Base-by-base conservation (phyloP, 1,140 invertebrate species). In the Euglossa dilemma region DNA sequence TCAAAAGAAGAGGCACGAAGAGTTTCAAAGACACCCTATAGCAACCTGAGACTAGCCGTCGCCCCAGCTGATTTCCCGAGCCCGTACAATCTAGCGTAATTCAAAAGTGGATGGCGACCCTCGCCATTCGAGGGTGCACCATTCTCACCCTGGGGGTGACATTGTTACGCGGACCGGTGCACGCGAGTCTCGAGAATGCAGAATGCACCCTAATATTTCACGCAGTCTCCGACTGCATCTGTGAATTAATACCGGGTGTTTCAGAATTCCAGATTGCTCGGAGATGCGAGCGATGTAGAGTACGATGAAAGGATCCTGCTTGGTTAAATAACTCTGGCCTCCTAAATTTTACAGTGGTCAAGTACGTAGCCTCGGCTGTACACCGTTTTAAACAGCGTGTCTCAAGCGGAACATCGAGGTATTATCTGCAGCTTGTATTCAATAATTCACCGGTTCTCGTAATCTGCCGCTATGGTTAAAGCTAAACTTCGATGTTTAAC, bases 31-130 rank as follows among this genome's bases (percentile, higher is more conserved):
- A 77, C 75, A 43, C 50, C 63, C 28, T 63, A 45, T 52, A 77
- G 75, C 16, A 52, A 67, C 6, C 50, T 1, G 52, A 45, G 54
- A 57, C 52, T 16, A 20, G 75, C 56, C 63, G 50, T 67, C 50
- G 9, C 75, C 61, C 63, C 47, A 23, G 36, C 36, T 67, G 75
- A 77, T 77, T 25, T 67, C 50, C 50, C 9, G 23, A 67, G 75
- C 28, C 63, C 75, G 75, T 77, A 67, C 75, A 77, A 77, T 77
- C 61, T 67, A 67, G 61, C 50, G 50, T 66, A 66, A 77, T 67
- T 77, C 50, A 77, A 45, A 67, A 77, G 75, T 54, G 50, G 45
- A 74, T 36, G 73, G 57, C 57, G 59, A 63, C 59, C 59, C 28
- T 64, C 20, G 74, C 23, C 18, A 50, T 28, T 77, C 61, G 61